phyloP scores from a whole-genome alignment of 2,797 vertebrate species.

The Pangasius sanitwongsei region DNA sequence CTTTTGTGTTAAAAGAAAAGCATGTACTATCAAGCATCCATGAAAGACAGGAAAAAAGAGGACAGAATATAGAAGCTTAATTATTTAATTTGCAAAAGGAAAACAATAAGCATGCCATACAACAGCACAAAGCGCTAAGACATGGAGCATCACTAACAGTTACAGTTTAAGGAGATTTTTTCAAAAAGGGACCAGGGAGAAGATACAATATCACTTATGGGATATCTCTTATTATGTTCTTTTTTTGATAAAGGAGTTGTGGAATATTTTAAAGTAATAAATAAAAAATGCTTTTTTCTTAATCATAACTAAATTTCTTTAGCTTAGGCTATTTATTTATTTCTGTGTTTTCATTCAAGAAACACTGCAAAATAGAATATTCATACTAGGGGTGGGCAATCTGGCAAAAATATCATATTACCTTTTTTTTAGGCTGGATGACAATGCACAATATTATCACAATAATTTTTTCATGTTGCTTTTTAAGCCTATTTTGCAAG shows the following conservation, averaged over 20 bases:
- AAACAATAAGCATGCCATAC: neutral
- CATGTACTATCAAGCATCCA: neutral
- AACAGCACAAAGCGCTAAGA: neutral
- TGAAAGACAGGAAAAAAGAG: neutral
- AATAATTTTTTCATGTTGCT: neutral
- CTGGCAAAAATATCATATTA: neutral
- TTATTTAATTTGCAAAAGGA: neutral
- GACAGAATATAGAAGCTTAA: too few species aligned
- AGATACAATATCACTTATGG: neutral
- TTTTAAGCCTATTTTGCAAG: neutral
- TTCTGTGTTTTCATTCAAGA: neutral
- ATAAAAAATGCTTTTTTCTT: neutral
- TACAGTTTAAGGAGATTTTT: neutral
- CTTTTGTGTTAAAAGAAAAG: slow-evolving; percentile 41
- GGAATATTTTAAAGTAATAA: neutral
- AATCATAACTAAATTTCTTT: neutral
- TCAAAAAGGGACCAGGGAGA: neutral
- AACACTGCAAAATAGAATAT: neutral
- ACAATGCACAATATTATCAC: neutral
- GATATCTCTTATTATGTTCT: neutral
- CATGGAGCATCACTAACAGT: too few species aligned
- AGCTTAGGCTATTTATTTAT: neutral
- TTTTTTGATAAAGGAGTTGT: neutral
- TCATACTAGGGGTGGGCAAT: neutral
- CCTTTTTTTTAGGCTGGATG: neutral